These are phyloP conservation scores for Homarus americanus DNA, from an alignment of 1,140 invertebrate species.

Conservation along the genomic window DNA sequence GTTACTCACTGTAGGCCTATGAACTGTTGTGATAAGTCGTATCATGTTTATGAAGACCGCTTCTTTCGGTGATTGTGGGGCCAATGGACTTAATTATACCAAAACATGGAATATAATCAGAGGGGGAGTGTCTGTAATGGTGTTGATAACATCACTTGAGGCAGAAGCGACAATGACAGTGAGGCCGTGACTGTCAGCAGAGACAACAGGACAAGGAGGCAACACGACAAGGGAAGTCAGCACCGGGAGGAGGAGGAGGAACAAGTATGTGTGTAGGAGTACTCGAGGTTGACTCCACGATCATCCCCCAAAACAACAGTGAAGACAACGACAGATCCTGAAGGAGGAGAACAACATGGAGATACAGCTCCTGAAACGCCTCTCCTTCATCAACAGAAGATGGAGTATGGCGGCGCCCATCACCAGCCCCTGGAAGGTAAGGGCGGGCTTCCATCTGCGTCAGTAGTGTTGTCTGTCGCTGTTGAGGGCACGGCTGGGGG, in stretches of 20 bases:
- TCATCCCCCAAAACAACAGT: too few species aligned
- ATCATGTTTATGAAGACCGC: background rate
- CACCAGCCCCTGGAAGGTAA: background rate
- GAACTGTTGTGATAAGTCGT: background rate
- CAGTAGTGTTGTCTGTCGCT: too few species aligned
- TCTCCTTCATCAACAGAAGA: conserved; percentile 3
- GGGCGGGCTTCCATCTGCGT: too few species aligned
- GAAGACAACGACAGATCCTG: too few species aligned
- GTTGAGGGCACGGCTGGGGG: too few species aligned
- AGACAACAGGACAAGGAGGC: too few species aligned
- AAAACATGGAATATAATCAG: background rate
- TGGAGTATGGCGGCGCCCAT: background rate
- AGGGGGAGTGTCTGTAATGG: background rate
- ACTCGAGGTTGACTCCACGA: too few species aligned
- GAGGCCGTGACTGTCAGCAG: background rate
- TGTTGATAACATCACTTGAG: too few species aligned
- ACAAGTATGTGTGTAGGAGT: too few species aligned
- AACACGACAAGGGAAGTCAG: too few species aligned
- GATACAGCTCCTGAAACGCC: background rate
- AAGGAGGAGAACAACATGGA: background rate
- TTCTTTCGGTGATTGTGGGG: background rate
- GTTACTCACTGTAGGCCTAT: too few species aligned
- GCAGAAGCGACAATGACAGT: background rate
- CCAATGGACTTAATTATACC: background rate
- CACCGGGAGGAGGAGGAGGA: too few species aligned